Percentiles rank a stretch among this genome's conserved stretches.
These are phyloP conservation scores for Bradypodion pumilum DNA, from an alignment of 2,797 vertebrate species.

Conservation along the genomic window DNA sequence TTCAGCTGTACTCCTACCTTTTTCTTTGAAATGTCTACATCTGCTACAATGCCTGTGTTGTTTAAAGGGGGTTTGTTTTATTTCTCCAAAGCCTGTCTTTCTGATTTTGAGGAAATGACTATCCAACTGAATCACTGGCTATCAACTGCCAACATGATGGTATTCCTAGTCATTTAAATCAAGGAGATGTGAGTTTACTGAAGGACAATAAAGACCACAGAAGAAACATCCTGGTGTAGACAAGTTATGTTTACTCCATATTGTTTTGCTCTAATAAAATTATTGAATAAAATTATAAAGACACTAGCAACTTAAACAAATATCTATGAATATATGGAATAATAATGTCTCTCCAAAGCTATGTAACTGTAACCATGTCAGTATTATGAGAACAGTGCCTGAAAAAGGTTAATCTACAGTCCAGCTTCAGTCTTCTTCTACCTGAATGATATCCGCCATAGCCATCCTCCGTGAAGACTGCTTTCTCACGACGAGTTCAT, in stretches of 20 bases:
- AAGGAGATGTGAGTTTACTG: background rate
- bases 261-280: background rate
- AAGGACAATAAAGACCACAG: background rate
- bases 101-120: no score
- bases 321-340: background rate
- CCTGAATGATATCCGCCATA: slow-evolving; percentile 67
- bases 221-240: background rate
- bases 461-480: slow-evolving; percentile 66
- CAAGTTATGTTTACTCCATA: background rate
- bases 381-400: background rate
- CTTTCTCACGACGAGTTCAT: slow-evolving; percentile 44
- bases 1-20: no score
- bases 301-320: background rate
- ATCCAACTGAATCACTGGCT: background rate
- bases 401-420: background rate
- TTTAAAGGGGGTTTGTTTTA: no score
- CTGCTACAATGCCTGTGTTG: no score
- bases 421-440: slow-evolving; percentile 66
- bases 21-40: no score
- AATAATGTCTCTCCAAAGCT: background rate
- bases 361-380: background rate
- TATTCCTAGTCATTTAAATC: background rate
- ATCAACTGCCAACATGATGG: background rate
- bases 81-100: background rate
- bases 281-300: no score